A percentile compares a stretch with the other conserved stretches of the same genome.
These are phyloP conservation scores for Bufo gargarizans DNA, from an alignment of 2,113 vertebrate species.

Conservation along the genomic window DNA sequence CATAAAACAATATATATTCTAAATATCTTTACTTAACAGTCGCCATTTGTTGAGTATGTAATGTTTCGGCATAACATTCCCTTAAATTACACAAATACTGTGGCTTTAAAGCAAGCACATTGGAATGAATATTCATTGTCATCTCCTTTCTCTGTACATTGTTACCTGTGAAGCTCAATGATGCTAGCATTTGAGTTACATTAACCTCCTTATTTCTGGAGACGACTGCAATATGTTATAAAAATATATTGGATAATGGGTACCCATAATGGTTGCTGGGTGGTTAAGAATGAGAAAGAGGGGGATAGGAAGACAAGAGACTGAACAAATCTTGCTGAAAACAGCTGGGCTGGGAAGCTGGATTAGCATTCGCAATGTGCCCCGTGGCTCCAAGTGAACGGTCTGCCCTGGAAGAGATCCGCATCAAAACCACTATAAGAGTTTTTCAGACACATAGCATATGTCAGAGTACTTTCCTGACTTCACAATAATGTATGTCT, in stretches of 20 bases:
- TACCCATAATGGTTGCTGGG: slow-evolving; percentile 25
- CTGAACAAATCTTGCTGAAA: slow-evolving; percentile 46
- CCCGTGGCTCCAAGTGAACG: slow-evolving; percentile 36
- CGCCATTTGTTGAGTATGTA: background rate
- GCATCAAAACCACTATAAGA: slow-evolving; percentile 45
- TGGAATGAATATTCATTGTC: slow-evolving; percentile 5
- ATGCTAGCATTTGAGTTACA: background rate
- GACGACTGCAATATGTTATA: slow-evolving; percentile 29
- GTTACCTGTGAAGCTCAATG: slow-evolving; percentile 27
- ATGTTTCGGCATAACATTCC: slow-evolving; percentile 7
- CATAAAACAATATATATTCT: slow-evolving; percentile 14
- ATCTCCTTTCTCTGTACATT: background rate
- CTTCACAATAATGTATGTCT: slow-evolving; percentile 37
- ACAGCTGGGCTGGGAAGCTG: slow-evolving; percentile 48
- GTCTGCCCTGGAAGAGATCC: slow-evolving; percentile 37
- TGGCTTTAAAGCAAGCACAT: slow-evolving; percentile 17
- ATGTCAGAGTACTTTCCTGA: slow-evolving; percentile 28
- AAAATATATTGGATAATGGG: slow-evolving; percentile 37
- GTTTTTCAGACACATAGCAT: slow-evolving; percentile 28
- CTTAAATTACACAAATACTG: slow-evolving; percentile 10
- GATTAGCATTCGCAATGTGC: slow-evolving; percentile 46
- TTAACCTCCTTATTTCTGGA: slow-evolving; percentile 31
- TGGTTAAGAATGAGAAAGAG: slow-evolving; percentile 44
- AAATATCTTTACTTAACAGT: background rate
- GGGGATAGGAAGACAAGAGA: slow-evolving; percentile 40